phyloP scores from a whole-genome alignment of 2,113 vertebrate genomes.

The Meleagris gallopavo region DNA sequence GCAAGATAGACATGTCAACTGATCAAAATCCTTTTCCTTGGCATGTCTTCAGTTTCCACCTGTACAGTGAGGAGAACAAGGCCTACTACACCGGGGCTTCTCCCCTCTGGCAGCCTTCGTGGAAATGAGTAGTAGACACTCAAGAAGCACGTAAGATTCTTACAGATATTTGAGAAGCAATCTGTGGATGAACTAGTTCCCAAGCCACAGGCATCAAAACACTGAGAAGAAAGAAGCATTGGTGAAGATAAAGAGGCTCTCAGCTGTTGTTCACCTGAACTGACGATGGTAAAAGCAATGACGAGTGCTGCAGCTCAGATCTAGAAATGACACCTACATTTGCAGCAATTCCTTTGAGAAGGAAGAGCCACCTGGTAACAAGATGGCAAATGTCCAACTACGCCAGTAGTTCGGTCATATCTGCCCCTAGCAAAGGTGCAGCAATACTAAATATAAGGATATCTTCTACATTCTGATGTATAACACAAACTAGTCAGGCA shows the following conservation, averaged over 20 bases:
- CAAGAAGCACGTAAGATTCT: not conserved
- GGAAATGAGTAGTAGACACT: not conserved
- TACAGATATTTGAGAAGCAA: not conserved
- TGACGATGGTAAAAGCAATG: not conserved
- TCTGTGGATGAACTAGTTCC: not conserved
- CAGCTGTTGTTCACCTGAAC: not conserved
- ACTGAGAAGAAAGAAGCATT: not conserved
- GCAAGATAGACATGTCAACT: not conserved
- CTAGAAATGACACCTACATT: not conserved
- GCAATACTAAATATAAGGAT: not conserved
- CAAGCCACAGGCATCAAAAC: not conserved
- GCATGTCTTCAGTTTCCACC: not conserved
- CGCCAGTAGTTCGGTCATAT: not conserved
- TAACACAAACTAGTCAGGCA: not conserved
- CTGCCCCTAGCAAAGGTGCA: not conserved
- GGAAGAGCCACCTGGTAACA: not conserved
- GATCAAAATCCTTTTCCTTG: not conserved
- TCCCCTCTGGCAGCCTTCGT: not conserved
- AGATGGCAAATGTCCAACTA: not conserved
- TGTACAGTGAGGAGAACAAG: not conserved
- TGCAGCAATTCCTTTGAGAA: not conserved
- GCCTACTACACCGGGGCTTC: rapidly evolving
- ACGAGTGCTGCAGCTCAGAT: not conserved
- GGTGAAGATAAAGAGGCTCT: not conserved
- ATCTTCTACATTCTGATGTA: not conserved